A percentile compares a stretch with the other conserved stretches of the same genome.
Evolutionary conservation across 2,797 vertebrate species (phyloP).

Genomic region (Pagetopsis macropterus): DNA sequence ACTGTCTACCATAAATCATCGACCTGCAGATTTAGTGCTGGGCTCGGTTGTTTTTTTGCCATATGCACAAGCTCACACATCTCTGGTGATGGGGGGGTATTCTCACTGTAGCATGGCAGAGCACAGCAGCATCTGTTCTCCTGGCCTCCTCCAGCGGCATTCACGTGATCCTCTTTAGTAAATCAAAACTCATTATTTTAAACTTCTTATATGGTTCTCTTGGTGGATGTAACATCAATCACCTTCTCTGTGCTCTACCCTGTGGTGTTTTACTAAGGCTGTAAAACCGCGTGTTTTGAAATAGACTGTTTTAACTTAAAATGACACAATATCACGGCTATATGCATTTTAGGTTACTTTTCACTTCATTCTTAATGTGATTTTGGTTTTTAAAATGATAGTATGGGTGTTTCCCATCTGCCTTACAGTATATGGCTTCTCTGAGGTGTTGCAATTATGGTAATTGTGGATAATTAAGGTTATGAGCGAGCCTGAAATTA

Average conservation of each 20-base stretch:
- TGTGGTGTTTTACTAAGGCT: constrained; percentile 13
- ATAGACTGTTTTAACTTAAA: not conserved
- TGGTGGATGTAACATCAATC: constrained; percentile 15
- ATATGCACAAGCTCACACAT: constrained; percentile 31
- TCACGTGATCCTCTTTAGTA: constrained; percentile 18
- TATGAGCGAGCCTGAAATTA: constrained; percentile 19
- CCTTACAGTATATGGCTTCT: constrained; percentile 1
- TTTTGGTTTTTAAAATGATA: constrained; percentile 2
- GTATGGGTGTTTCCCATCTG: constrained; percentile 20
- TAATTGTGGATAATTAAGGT: constrained; percentile 42
- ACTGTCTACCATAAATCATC: constrained; percentile 4
- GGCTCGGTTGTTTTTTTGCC: constrained; percentile 8
- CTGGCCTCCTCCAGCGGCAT: constrained; percentile 13
- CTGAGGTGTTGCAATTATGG: constrained; percentile 32
- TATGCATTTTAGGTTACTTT: not conserved
- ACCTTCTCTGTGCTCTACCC: not conserved
- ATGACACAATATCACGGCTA: not conserved
- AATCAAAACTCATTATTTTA: constrained; percentile 27
- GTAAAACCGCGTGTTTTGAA: not conserved
- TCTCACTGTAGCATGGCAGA: constrained; percentile 39
- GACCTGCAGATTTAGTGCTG: constrained; percentile 11
- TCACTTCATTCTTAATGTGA: not conserved
- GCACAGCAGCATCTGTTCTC: constrained; percentile 39
- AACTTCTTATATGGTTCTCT: constrained; percentile 6
- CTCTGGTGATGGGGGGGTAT: constrained; percentile 26